Percentiles rank a stretch among this genome's conserved stretches.
phyloP scores from a whole-genome alignment of 2,797 vertebrate species.

The Pipistrellus pipistrellus region DNA sequence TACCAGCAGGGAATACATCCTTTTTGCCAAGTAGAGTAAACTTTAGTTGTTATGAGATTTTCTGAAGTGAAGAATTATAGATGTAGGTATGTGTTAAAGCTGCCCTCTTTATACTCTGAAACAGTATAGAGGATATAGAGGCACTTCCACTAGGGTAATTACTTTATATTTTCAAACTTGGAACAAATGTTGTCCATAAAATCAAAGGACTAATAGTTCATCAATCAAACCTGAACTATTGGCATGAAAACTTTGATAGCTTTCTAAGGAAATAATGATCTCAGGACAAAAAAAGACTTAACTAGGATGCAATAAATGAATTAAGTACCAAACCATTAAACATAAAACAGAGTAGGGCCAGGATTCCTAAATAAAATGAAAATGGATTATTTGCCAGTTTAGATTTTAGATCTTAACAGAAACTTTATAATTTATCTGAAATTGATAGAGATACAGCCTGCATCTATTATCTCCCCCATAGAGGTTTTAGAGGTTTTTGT shows the following conservation, averaged over 20 bases:
- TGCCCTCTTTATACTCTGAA: neutral
- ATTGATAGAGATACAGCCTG: neutral
- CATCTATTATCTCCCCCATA: neutral
- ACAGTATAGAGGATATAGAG: neutral
- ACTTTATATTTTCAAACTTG: conserved; percentile 16
- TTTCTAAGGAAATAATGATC: conserved; percentile 62
- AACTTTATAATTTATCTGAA: neutral
- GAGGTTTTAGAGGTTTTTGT: too few relatives aligned
- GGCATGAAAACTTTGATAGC: conserved; percentile 31
- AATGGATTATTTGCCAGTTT: conserved; percentile 36
- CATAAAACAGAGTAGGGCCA: neutral
- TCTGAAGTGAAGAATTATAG: conserved; percentile 38
- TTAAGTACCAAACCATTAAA: conserved; percentile 28
- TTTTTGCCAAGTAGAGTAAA: conserved; percentile 50
- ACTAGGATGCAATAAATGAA: neutral
- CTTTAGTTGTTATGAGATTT: neutral
- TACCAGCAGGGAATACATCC: conserved; percentile 33
- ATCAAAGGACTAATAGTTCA: conserved; percentile 41
- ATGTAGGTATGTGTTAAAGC: neutral
- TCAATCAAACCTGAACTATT: neutral
- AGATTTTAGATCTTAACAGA: conserved; percentile 26
- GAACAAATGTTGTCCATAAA: neutral
- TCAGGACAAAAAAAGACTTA: neutral
- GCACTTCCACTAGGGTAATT: neutral
- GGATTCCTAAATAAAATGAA: conserved; percentile 39